A percentile compares a stretch with the other conserved stretches of the same genome.
Evolutionary conservation across 2,888 invertebrate genomes (phyloP).

Genomic region (Ceratothoa steindachneri): DNA sequence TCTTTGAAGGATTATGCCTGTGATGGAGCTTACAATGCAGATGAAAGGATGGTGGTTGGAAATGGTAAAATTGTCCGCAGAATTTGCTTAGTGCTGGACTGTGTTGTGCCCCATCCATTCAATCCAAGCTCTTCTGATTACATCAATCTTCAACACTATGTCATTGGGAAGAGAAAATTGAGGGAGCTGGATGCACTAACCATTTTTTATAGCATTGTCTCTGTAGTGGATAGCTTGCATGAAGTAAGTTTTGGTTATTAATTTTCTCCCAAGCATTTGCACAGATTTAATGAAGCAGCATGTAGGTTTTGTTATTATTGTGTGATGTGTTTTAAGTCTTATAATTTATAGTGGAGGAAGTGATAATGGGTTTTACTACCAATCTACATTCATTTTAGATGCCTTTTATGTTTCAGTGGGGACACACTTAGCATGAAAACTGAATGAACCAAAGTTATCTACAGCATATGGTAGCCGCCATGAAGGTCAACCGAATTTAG

Average conservation of each 20-base stretch:
- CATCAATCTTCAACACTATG: slow-evolving; percentile 69
- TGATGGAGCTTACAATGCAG: slow-evolving; percentile 14
- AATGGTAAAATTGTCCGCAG: slow-evolving; percentile 55
- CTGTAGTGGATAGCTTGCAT: slow-evolving; percentile 69
- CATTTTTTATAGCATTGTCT: slow-evolving; percentile 70
- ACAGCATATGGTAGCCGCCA: too few species aligned
- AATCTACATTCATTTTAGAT: too few species aligned
- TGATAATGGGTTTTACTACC: too few species aligned
- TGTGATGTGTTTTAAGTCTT: too few species aligned
- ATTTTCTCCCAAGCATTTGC: too few species aligned
- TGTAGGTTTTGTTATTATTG: too few species aligned
- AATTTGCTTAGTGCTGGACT: slow-evolving; percentile 69
- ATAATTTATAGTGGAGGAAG: too few species aligned
- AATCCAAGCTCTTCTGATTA: slow-evolving; percentile 59
- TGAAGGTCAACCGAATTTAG: too few species aligned
- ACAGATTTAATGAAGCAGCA: too few species aligned
- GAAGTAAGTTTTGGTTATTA: slow-evolving; percentile 61
- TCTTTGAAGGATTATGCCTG: slow-evolving; percentile 29
- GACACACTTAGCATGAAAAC: too few species aligned
- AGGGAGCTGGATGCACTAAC: slow-evolving; percentile 68
- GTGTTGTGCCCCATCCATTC: slow-evolving; percentile 67
- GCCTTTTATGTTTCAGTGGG: too few species aligned
- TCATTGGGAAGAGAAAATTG: slow-evolving; percentile 70
- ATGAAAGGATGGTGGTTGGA: slow-evolving; percentile 49
- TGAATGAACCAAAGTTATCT: too few species aligned